A percentile compares a stretch with the other conserved stretches of the same genome.
phyloP scores from a whole-genome alignment of 2,113 vertebrate genomes.

The Rhinolophus sinicus region DNA sequence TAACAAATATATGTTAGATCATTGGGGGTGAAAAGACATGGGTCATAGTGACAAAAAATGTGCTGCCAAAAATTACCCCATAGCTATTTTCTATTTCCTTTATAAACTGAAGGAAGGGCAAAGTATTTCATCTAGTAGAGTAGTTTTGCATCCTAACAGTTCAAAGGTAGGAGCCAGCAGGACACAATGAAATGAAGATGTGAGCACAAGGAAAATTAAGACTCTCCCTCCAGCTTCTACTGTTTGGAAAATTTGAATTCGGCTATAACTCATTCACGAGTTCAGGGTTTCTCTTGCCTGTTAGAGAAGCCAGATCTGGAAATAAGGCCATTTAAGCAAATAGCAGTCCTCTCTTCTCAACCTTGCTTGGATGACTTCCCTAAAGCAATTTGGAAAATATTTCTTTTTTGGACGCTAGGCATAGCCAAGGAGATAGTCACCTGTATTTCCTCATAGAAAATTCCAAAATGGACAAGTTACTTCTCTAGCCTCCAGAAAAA shows the following conservation, averaged over 20 bases:
- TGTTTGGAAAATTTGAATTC: neutral
- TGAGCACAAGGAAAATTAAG: neutral
- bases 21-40: neutral
- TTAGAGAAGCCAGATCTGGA: neutral
- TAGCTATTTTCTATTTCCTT: neutral
- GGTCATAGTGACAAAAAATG: slow-evolving; percentile 7
- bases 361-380: neutral
- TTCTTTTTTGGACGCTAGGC: neutral
- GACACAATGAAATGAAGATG: neutral
- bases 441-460: slow-evolving; percentile 48
- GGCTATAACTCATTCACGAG: neutral
- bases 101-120: neutral
- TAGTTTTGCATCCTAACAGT: neutral
- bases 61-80: neutral
- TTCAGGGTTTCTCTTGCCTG: neutral
- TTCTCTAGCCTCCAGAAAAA: neutral
- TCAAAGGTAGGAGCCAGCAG: neutral
- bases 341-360: neutral
- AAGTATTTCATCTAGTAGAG: neutral
- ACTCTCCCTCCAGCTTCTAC: neutral
- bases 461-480: neutral
- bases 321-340: neutral
- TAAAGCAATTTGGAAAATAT: neutral
- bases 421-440: neutral
- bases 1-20: slow-evolving; percentile 6